Evolutionary conservation across 2,888 invertebrate species (phyloP).

Genomic region (Diplazon laetatorius): DNA sequence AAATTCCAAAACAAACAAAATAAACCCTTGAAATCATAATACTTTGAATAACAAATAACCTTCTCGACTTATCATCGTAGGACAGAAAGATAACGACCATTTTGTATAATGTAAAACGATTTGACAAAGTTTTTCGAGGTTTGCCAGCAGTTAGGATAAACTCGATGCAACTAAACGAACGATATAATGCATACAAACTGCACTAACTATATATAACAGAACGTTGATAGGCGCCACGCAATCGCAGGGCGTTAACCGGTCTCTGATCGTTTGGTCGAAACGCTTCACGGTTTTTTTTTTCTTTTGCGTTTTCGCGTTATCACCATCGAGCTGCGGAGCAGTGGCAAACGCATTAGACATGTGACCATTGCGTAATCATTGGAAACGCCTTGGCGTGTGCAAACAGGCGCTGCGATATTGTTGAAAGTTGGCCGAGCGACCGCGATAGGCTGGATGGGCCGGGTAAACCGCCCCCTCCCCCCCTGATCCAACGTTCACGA

Average conservation of each 20-base stretch:
- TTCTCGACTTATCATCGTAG: too few species aligned
- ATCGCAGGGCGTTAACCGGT: constrained; percentile 78
- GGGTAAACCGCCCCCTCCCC: constrained; percentile 63
- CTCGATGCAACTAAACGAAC: too few species aligned
- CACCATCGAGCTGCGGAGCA: constrained; percentile 59
- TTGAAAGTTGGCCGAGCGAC: constrained; percentile 62
- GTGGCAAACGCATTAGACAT: constrained; percentile 70
- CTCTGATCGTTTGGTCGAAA: constrained; percentile 28
- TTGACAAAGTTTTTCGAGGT: too few species aligned
- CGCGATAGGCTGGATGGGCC: constrained; percentile 73
- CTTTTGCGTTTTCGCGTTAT: constrained; percentile 45
- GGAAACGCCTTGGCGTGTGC: constrained; percentile 56
- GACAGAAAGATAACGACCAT: too few species aligned
- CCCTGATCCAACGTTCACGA: too few species aligned
- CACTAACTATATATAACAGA: constrained; percentile 29
- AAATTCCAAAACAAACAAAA: too few species aligned
- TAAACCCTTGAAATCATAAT: too few species aligned
- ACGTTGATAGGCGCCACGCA: constrained; percentile 71
- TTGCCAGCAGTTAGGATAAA: too few species aligned
- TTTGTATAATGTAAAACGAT: too few species aligned
- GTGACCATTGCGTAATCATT: too few species aligned
- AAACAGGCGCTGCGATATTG: constrained; percentile 53
- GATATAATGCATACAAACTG: too few species aligned
- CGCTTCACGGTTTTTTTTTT: constrained; percentile 70
- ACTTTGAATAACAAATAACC: too few species aligned